Evolutionary conservation across 2,113 vertebrate species (phyloP).

Genomic region (Microtus pennsylvanicus): DNA sequence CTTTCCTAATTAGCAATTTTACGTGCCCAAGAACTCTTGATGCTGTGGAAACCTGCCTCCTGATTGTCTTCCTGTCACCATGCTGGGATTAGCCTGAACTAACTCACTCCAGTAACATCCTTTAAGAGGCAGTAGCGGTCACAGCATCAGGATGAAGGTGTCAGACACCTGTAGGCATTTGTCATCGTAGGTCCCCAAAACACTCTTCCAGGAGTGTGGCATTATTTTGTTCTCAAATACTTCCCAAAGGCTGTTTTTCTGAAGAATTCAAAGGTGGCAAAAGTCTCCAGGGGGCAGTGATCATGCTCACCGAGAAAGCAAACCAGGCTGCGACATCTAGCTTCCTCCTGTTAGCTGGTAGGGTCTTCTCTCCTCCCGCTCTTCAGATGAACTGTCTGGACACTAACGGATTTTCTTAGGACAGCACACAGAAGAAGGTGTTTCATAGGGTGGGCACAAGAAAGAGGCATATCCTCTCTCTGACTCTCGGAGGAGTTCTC

Average conservation of each 20-base stretch:
- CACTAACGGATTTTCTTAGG: neutral
- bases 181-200: neutral
- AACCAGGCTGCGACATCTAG: neutral
- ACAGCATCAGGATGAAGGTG: neutral
- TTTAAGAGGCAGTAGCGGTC: neutral
- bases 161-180: neutral
- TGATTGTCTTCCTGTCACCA: constrained; percentile 11
- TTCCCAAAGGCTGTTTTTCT: constrained; percentile 49
- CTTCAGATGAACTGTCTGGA: neutral
- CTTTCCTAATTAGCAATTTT: constrained; percentile 62
- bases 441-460: neutral
- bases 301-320: neutral
- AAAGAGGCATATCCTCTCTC: neutral
- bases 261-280: neutral
- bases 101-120: neutral
- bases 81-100: neutral
- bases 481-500: neutral
- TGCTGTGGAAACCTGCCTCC: neutral
- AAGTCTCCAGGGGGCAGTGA: neutral
- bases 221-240: constrained; percentile 20
- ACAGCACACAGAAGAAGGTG: neutral
- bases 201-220: neutral
- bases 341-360: neutral
- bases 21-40: constrained; percentile 39
- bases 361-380: neutral